phyloP scores from a whole-genome alignment of 2,797 vertebrate species.

The Melanotaenia pygmaea region DNA sequence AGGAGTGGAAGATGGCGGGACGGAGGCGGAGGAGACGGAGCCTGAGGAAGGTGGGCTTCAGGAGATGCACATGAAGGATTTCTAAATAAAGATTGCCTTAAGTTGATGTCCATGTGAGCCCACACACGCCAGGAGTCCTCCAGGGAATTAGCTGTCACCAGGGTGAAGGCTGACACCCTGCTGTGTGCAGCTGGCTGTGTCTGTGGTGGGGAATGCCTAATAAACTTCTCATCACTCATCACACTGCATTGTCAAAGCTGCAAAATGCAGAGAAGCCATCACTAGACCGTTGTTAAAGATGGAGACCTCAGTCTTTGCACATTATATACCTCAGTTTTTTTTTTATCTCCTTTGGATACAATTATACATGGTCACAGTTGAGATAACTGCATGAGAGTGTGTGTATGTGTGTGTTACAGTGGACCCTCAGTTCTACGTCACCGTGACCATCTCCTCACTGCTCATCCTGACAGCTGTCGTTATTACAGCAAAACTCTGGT shows the following conservation, averaged over 20 bases:
- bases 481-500: conserved; percentile 88
- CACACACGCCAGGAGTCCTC: conserved; percentile 58
- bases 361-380: conserved; percentile 38
- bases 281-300: conserved; percentile 45
- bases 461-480: conserved; percentile 85
- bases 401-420: conserved; percentile 78
- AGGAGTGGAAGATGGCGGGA: conserved; percentile 61
- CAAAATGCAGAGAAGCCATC: conserved; percentile 50
- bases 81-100: conserved; percentile 67
- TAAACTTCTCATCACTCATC: conserved; percentile 73
- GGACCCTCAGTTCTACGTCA: conserved; percentile 89
- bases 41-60: conserved; percentile 81
- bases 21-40: conserved; percentile 76
- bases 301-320: conserved; percentile 47
- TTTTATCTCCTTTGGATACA: conserved; percentile 51
- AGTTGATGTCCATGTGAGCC: conserved; percentile 45
- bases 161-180: conserved; percentile 61
- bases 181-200: conserved; percentile 63
- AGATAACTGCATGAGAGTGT: conserved; percentile 51
- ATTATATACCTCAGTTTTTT: conserved; percentile 58
- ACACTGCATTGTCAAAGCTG: conserved; percentile 47
- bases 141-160: conserved; percentile 73
- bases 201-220: conserved; percentile 61
- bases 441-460: conserved; percentile 87
- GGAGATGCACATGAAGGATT: conserved; percentile 61